Evolutionary conservation across 1,140 invertebrate species (phyloP).

Genomic region (Piezodorus guildinii): DNA sequence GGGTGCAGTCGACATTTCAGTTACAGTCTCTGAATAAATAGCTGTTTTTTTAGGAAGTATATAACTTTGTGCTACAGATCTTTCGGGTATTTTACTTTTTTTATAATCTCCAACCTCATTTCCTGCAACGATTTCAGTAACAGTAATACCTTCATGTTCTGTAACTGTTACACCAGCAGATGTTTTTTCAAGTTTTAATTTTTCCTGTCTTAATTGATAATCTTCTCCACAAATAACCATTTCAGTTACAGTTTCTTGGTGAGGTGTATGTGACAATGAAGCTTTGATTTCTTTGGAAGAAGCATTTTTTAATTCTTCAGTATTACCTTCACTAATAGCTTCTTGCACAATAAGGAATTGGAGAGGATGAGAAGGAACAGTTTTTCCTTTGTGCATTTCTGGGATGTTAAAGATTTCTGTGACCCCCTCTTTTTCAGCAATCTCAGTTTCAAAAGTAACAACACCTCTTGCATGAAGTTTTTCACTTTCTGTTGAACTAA

Average conservation of each 20-base stretch:
- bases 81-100: constrained; percentile 31
- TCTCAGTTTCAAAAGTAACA: constrained; percentile 39
- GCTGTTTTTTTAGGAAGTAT: constrained; percentile 39
- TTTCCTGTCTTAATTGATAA: constrained; percentile 31
- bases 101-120: constrained; percentile 30
- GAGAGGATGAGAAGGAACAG: constrained; percentile 39
- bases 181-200: constrained; percentile 35
- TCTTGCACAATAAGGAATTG: constrained; percentile 47
- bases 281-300: constrained; percentile 34
- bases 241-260: constrained; percentile 41
- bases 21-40: constrained; percentile 38
- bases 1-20: constrained; percentile 38
- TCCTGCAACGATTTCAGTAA: constrained; percentile 39
- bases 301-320: constrained; percentile 36
- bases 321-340: constrained; percentile 39
- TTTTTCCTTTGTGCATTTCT: constrained; percentile 42
- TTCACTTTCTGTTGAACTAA: constrained; percentile 32
- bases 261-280: constrained; percentile 36
- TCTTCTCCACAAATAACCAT: constrained; percentile 41
- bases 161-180: constrained; percentile 37
- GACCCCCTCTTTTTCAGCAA: constrained; percentile 44
- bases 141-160: constrained; percentile 40
- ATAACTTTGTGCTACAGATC: constrained; percentile 32
- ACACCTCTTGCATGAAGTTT: constrained; percentile 39
- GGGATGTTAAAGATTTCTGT: constrained; percentile 40